These are phyloP conservation scores for Callorhinus ursinus DNA, from an alignment of 2,113 vertebrate species.

Conservation along the genomic window DNA sequence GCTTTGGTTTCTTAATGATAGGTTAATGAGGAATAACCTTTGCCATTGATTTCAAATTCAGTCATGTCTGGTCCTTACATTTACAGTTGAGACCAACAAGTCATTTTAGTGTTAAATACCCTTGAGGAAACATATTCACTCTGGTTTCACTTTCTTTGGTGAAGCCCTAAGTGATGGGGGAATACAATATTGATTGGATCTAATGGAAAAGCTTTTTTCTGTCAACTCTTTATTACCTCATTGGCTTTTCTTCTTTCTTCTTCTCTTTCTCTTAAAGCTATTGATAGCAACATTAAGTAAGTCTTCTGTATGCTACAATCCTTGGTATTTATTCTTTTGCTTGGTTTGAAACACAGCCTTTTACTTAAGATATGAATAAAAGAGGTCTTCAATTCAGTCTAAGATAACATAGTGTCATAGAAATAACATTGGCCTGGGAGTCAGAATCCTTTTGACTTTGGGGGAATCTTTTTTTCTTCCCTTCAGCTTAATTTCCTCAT, in stretches of 20 bases:
- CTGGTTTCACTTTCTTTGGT: constrained; percentile 11
- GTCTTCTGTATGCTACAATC: neutral
- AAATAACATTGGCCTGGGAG: neutral
- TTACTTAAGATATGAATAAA: constrained; percentile 4
- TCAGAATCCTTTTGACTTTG: neutral
- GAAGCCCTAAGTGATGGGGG: constrained; percentile 43
- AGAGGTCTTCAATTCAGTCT: neutral
- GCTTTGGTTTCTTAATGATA: constrained; percentile 47
- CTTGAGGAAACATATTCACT: constrained; percentile 41
- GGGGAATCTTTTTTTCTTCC: neutral
- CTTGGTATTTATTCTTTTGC: constrained; percentile 34
- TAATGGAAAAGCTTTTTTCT: constrained; percentile 68
- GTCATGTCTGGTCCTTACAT: constrained; percentile 32
- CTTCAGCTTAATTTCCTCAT: neutral
- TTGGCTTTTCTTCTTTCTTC: constrained; percentile 39
- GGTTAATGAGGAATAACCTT: constrained; percentile 65
- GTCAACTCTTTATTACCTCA: constrained; percentile 59
- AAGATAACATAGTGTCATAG: neutral
- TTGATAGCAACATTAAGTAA: constrained; percentile 47
- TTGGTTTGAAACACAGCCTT: neutral
- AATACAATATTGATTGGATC: constrained; percentile 65
- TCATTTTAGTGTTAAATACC: constrained; percentile 63
- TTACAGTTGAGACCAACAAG: constrained; percentile 58
- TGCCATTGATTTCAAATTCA: constrained; percentile 69
- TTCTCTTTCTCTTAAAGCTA: constrained; percentile 34